Conservation (phyloP, 2,113 vertebrate species). For the Protobothrops flavoviridis region DNA sequence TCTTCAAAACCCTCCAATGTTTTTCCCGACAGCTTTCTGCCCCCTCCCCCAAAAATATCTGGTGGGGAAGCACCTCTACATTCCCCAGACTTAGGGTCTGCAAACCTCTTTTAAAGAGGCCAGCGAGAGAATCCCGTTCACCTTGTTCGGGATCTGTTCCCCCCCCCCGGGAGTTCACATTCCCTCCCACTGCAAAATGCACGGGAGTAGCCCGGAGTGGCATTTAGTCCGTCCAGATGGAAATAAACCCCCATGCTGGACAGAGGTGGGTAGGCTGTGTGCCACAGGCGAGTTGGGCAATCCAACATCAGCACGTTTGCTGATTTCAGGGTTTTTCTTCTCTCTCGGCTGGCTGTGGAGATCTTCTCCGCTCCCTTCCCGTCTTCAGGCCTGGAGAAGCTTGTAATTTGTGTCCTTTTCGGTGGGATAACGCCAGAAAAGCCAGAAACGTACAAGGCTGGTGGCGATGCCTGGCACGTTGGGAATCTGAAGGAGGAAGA, state of each 20-base stretch:
- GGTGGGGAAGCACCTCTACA: not conserved
- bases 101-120: not conserved
- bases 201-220: not conserved
- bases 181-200: not conserved
- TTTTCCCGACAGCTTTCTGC: not conserved
- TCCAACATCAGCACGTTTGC: accelerated
- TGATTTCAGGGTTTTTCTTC: accelerated
- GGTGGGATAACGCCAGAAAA: constrained; percentile 79
- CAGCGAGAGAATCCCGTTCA: not conserved
- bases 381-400: constrained; percentile 70
- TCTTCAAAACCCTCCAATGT: not conserved
- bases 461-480: constrained; percentile 88
- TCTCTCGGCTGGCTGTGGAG: accelerated
- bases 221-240: no score
- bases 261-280: accelerated
- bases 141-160: not conserved
- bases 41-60: not conserved
- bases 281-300: accelerated
- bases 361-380: accelerated
- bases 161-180: not conserved
- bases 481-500: constrained; percentile 75
- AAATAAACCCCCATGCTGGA: accelerated
- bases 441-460: constrained; percentile 84
- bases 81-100: not conserved
- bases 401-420: constrained; percentile 67